Base-by-base conservation (phyloP, 2,113 vertebrate species). In the Aegotheles bennettii region DNA sequence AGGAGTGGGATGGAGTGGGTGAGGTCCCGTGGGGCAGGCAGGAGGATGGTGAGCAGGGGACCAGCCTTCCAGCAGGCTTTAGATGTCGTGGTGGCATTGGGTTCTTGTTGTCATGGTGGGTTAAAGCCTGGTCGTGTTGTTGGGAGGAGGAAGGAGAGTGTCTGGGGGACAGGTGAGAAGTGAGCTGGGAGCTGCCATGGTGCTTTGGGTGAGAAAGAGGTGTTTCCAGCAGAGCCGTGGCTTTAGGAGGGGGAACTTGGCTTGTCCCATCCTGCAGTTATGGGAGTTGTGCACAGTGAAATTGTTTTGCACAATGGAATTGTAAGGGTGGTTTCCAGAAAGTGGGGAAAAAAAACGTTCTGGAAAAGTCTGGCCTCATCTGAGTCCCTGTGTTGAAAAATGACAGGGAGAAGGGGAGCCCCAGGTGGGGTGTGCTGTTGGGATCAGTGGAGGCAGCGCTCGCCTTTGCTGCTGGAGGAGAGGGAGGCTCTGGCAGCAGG, bases 191-290 rank as follows among this genome's bases (percentile, higher is more conserved):
- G 24, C 13, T 54, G 59, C 35, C 12, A 2, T 2, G 6, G 16
- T 8, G 35, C 33, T 65, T 59, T 23, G 33, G 56, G 13, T 18
- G 12, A 6, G 50, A 28, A n/a, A n/a, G 40, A 31, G 69, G 9
- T 0, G 0, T 16, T 43, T 69, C 24, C 48, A n/a, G 21, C 14
- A 59, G 40, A 75, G 31, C 25, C 26, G 0, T 3, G 4, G 38
- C 43, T 43, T 25, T 6, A 45, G 43, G 43, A 28, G 35, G 45
- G 43, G 26, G 45, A 16, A 9, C 31, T 90, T 16, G 25, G 45
- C 5, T 1, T 3, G 5, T 74, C 42, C 42, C 38, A 29, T 9
- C 43, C 43, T 45, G 43, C 43, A 18, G 19, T 45, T 45, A 18
- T 45, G 43, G 43, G 16, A 18, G 17, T 18, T 45, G 43, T 17